Conservation (phyloP, 2,797 vertebrate species). For the Pelochelys cantorii region DNA sequence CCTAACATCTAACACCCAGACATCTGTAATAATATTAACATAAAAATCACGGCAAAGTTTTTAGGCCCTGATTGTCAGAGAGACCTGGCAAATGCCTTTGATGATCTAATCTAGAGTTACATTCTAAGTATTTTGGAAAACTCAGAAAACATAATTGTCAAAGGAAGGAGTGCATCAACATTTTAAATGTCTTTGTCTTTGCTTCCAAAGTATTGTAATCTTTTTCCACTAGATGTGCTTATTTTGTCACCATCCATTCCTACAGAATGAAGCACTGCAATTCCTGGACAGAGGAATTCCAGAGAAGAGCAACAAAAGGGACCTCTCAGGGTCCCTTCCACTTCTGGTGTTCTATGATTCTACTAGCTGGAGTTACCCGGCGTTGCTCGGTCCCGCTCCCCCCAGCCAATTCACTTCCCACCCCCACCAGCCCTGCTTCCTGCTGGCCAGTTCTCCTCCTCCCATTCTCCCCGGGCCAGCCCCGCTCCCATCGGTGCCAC, state of each 20-base stretch:
- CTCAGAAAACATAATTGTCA: background rate
- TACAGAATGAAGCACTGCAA: background rate
- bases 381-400: no score
- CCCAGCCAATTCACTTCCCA: no score
- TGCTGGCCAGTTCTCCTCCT: no score
- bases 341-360: no score
- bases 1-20: background rate
- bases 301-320: no score
- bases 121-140: background rate
- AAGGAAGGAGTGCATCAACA: background rate
- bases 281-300: no score
- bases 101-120: background rate
- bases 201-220: background rate
- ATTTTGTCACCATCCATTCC: background rate
- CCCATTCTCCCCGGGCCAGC: no score
- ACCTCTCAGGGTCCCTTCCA: no score
- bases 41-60: background rate
- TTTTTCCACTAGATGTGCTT: background rate
- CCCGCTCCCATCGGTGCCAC: no score
- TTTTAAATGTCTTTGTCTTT: background rate
- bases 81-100: background rate
- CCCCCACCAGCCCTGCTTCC: no score
- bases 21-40: background rate
- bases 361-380: no score
- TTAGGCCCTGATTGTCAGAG: background rate